These are phyloP conservation scores for Percina caprodes DNA, from an alignment of 2,113 vertebrate species.

Conservation along the genomic window DNA sequence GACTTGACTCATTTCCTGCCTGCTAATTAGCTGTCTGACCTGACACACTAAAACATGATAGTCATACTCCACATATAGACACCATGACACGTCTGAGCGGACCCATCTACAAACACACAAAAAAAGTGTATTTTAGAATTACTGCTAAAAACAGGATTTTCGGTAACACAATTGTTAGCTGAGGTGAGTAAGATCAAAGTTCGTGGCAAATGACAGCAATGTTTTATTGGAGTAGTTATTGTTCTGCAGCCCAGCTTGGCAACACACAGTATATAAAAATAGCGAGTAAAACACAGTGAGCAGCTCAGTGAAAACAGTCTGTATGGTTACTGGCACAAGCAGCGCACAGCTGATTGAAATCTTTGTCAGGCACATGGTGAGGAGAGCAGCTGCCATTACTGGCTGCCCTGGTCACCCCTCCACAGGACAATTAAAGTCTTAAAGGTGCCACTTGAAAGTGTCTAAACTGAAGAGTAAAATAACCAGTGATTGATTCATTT, in stretches of 20 bases:
- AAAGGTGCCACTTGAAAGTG: constrained; percentile 47
- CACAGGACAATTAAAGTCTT: constrained; percentile 51
- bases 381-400: constrained; percentile 48
- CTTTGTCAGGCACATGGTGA: constrained; percentile 32
- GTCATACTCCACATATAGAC: constrained; percentile 18
- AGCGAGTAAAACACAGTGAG: constrained; percentile 14
- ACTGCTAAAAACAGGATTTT: background rate
- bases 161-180: background rate
- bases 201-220: background rate
- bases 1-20: constrained; percentile 74
- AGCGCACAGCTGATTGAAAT: constrained; percentile 48
- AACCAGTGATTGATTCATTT: constrained; percentile 43
- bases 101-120: background rate
- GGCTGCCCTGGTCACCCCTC: constrained; percentile 37
- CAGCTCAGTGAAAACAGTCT: constrained; percentile 15
- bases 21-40: constrained; percentile 65
- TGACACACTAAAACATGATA: constrained; percentile 18
- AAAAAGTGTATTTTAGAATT: background rate
- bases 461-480: constrained; percentile 35
- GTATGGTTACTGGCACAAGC: constrained; percentile 28
- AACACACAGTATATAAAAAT: background rate
- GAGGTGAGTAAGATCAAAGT: constrained; percentile 2
- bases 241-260: constrained; percentile 5
- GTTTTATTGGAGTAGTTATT: constrained; percentile 4
- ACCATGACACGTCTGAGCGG: background rate